A percentile compares a stretch with the other conserved stretches of the same genome.
These are phyloP conservation scores for Cyanocitta stelleri DNA, from an alignment of 2,113 vertebrate genomes.

Conservation along the genomic window DNA sequence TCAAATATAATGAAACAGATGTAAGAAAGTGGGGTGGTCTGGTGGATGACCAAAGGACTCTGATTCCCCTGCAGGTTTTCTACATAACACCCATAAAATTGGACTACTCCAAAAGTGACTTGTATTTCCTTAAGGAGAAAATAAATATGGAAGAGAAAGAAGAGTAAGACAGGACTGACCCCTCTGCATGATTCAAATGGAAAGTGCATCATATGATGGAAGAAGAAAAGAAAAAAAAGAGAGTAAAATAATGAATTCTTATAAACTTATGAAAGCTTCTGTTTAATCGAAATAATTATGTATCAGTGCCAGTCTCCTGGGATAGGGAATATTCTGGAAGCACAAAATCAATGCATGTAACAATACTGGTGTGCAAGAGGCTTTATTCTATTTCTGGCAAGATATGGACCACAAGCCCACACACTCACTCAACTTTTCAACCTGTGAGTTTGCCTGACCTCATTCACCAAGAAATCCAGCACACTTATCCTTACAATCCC, in stretches of 20 bases:
- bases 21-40: not conserved
- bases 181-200: not conserved
- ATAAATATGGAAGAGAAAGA: not conserved
- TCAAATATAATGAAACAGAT: not conserved
- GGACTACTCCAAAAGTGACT: not conserved
- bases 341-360: not conserved
- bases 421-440: not conserved
- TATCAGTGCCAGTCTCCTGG: not conserved
- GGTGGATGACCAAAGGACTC: not conserved
- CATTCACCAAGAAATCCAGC: not conserved
- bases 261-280: not conserved
- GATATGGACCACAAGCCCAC: not conserved
- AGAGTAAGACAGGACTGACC: not conserved
- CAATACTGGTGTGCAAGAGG: not conserved
- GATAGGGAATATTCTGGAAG: not conserved
- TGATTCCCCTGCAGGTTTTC: not conserved
- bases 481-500: not conserved
- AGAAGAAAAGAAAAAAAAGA: not conserved
- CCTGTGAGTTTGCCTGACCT: not conserved
- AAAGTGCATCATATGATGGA: not conserved
- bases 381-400: not conserved
- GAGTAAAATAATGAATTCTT: not conserved
- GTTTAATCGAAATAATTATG: not conserved
- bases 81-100: not conserved
- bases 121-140: not conserved